Conservation (phyloP, 2,888 invertebrate genomes). For the Agrotis segetum region DNA sequence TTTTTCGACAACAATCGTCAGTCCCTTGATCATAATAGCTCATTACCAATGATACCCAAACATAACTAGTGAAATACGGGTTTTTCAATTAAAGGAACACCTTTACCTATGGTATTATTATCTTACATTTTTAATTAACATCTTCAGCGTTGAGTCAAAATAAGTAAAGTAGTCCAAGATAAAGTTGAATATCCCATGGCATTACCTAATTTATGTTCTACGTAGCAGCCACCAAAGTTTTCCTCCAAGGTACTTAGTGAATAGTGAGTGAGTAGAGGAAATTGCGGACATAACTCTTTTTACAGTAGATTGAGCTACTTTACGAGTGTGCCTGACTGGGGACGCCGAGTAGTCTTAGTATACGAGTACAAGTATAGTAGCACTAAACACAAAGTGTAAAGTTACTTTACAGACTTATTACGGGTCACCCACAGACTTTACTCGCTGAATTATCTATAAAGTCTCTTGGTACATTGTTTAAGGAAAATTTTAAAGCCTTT, state of each 20-base stretch:
- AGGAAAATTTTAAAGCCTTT: conserved; percentile 13
- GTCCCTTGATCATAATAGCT: too few relatives aligned
- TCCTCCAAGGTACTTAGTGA: conserved; percentile 50
- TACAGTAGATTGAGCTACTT: conserved; percentile 60
- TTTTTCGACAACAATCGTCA: too few relatives aligned
- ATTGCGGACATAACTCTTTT: conserved; percentile 61
- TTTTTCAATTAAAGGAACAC: too few relatives aligned
- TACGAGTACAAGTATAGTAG: conserved; percentile 23
- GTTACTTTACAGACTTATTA: conserved; percentile 45
- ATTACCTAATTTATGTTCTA: conserved; percentile 30
- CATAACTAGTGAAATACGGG: too few relatives aligned
- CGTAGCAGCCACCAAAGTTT: conserved; percentile 40
- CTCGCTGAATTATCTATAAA: conserved; percentile 39
- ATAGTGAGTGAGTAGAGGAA: conserved; percentile 53
- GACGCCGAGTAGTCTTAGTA: conserved; percentile 21
- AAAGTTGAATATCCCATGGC: conserved; percentile 19
- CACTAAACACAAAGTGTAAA: conserved; percentile 51
- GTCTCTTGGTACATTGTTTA: conserved; percentile 9
- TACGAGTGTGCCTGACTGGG: conserved; percentile 42
- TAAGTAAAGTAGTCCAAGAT: background rate
- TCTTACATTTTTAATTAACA: background rate
- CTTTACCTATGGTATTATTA: too few relatives aligned
- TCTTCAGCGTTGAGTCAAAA: background rate
- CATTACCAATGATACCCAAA: too few relatives aligned
- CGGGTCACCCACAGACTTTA: conserved; percentile 39